Conservation (phyloP, 2,888 invertebrate genomes). For the Heliconius ismenius region DNA sequence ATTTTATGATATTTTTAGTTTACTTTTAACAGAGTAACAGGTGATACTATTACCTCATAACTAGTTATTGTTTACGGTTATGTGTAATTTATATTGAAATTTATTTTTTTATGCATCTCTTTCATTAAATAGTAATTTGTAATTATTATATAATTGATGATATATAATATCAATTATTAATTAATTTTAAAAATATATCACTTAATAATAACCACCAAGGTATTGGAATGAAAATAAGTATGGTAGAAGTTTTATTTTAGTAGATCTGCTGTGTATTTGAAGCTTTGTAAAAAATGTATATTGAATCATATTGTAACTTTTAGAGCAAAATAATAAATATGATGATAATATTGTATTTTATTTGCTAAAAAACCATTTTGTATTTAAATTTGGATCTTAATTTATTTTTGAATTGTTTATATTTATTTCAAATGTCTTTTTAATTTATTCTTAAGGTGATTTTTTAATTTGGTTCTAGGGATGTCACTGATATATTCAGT, state of each 20-base stretch:
- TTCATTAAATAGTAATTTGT: neutral
- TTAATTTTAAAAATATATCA: neutral
- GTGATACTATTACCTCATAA: conserved; percentile 27
- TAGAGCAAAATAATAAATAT: conserved; percentile 29
- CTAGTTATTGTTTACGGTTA: conserved; percentile 8
- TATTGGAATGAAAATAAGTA: conserved; percentile 21
- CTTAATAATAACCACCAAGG: neutral
- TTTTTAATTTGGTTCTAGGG: no score
- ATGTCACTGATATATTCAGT: no score
- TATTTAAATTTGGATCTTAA: neutral
- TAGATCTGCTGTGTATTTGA: conserved; percentile 30
- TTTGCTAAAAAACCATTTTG: neutral
- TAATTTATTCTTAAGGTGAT: no score
- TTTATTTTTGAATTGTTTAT: neutral
- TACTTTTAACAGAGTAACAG: conserved; percentile 9
- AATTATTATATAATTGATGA: no score
- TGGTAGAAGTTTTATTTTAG: conserved; percentile 22
- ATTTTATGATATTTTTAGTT: neutral
- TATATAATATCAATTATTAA: neutral
- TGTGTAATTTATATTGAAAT: conserved; percentile 10
- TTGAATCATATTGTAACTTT: conserved; percentile 28
- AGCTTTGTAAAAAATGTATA: conserved; percentile 34
- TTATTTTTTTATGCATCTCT: conserved; percentile 32
- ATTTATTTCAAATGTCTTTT: no score
- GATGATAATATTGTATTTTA: conserved; percentile 17